Evolutionary conservation across 1,140 invertebrate species (phyloP), one percentile per base, ranked within the genome.

Genomic region (Lethrus apterus): DNA sequence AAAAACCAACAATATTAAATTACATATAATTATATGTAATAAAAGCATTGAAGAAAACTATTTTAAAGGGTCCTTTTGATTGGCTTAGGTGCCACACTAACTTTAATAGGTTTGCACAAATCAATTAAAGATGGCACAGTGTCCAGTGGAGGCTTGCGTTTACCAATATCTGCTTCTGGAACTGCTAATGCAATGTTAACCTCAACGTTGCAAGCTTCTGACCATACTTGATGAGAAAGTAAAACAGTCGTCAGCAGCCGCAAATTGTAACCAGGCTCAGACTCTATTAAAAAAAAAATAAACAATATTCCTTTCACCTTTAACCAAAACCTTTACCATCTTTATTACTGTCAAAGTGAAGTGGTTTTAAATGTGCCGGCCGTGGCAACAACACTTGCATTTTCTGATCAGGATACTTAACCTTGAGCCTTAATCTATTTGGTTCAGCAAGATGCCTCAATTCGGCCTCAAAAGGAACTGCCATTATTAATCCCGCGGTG

Each of bases 341-440:
- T 45, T 50, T 50, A 14, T 38, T 36, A 14, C 41, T 45, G 30
- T 67, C 63, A 14, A 54, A 46, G 49, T 75, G 65, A 4, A 76
- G 69, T 24, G 73, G 71, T 19, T 80, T 75, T 34, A 87, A 66
- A 61, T 88, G 83, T 24, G 79, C 76, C 11, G 78, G 71, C 48
- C 80, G 74, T 0, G 90, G 91, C 44, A 88, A 72, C 19, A 92
- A 73, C 23, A 93, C 70, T 63, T 94, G 87, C 14, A 81, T 79
- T 59, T 86, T 82, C 60, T 92, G 86, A 73, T 97, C 93, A 2
- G 93, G 92, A 72, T 94, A 95, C 55, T 89, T 84, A 10, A 95
- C 79, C 68, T 86, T 85, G 18, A 96, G 78, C 45, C 89, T 72
- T 36, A 96, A 70, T 46, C 79, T 74, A 45, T 69, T 69, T 2